A percentile compares a stretch with the other conserved stretches of the same genome.
Evolutionary conservation across 2,113 vertebrate species (phyloP).

Genomic region (Hepsetus odoe): DNA sequence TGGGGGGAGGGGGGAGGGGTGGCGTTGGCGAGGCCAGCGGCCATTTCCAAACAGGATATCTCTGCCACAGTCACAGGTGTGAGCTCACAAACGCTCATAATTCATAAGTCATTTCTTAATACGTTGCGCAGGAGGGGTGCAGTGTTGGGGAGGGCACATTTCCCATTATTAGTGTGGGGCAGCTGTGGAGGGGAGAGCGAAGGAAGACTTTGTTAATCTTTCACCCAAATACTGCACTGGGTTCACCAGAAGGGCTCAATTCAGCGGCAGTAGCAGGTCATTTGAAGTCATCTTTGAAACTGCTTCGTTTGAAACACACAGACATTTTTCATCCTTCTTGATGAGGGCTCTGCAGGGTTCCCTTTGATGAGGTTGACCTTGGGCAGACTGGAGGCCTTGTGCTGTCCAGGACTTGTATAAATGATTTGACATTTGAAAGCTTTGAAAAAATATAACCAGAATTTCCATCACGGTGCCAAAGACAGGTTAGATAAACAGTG

Average conservation of each 20-base stretch:
- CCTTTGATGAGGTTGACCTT: constrained; percentile 36
- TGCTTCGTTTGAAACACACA: constrained; percentile 9
- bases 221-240: constrained; percentile 9
- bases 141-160: no score
- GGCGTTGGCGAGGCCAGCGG: constrained; percentile 48
- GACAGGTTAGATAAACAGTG: background rate
- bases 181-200: background rate
- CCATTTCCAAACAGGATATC: constrained; percentile 72
- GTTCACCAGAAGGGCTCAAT: background rate
- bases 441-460: no score
- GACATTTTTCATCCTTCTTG: background rate
- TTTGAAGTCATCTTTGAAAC: background rate
- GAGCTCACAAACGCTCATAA: constrained; percentile 42
- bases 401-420: background rate
- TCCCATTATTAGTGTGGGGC: constrained; percentile 22
- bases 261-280: constrained; percentile 14
- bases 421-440: background rate
- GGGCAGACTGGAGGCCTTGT: background rate
- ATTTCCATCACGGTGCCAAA: background rate
- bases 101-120: constrained; percentile 55
- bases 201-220: constrained; percentile 25
- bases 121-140: constrained; percentile 20
- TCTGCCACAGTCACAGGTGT: constrained; percentile 68
- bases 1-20: constrained; percentile 27
- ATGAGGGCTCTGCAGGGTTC: background rate